These are phyloP conservation scores for Agrypnus murinus DNA, from an alignment of 2,888 invertebrate species.

Conservation along the genomic window DNA sequence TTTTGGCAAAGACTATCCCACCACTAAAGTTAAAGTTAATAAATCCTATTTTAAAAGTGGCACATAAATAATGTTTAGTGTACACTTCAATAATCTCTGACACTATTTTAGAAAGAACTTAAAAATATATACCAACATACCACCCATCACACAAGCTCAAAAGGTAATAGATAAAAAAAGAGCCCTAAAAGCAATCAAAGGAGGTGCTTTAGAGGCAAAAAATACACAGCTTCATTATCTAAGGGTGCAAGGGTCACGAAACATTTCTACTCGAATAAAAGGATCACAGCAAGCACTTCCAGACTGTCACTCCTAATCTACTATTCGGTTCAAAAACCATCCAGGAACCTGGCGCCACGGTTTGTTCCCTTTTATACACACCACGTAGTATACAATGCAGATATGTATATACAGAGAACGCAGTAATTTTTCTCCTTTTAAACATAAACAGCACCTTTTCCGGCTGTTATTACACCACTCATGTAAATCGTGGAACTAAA, in stretches of 20 bases:
- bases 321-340: constrained; percentile 37
- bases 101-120: too few relatives aligned
- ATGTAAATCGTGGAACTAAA: constrained; percentile 24
- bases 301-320: constrained; percentile 51
- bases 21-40: too few relatives aligned
- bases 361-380: constrained; percentile 33
- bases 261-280: constrained; percentile 51
- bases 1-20: too few relatives aligned
- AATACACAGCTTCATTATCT: constrained; percentile 48
- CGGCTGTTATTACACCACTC: constrained; percentile 29
- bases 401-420: too few relatives aligned
- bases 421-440: constrained; percentile 37
- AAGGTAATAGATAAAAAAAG: background rate
- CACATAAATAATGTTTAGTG: too few relatives aligned
- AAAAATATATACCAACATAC: too few relatives aligned
- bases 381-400: too few relatives aligned
- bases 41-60: too few relatives aligned
- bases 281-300: constrained; percentile 47
- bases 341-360: constrained; percentile 42
- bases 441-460: constrained; percentile 41
- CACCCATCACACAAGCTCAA: background rate
- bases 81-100: too few relatives aligned
- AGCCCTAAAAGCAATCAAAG: constrained; percentile 14
- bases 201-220: constrained; percentile 31
- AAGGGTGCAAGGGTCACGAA: constrained; percentile 48